Evolutionary conservation across 2,113 vertebrate species (phyloP).

Genomic region (Nothoprocta pentlandii): DNA sequence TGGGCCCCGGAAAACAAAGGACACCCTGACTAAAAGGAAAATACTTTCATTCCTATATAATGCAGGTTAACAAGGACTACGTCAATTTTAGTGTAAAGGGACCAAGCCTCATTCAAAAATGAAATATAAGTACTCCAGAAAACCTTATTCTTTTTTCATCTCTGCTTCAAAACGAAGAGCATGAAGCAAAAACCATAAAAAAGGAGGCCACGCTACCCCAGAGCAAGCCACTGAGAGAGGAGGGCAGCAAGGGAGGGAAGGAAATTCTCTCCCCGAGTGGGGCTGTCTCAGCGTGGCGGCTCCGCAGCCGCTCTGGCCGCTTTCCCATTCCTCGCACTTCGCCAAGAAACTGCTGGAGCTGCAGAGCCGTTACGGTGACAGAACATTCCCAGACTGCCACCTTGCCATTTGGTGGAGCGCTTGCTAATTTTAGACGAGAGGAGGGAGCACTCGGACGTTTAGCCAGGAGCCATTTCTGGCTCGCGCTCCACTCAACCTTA

Average conservation of each 20-base stretch:
- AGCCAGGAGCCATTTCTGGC: constrained; percentile 58
- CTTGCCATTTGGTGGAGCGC: constrained; percentile 69
- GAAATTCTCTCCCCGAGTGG: not conserved
- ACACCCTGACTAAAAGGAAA: not conserved
- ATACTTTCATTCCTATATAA: not conserved
- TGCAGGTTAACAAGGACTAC: not conserved
- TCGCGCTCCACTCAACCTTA: constrained; percentile 45
- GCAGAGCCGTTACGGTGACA: constrained; percentile 78
- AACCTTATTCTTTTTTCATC: not conserved
- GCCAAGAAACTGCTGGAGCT: constrained; percentile 78
- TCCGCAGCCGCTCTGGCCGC: constrained; percentile 84
- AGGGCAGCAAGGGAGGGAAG: not conserved
- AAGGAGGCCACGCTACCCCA: not conserved
- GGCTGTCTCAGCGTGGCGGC: constrained; percentile 31
- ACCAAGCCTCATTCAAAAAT: not conserved
- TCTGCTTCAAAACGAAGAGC: not conserved
- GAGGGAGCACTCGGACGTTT: constrained; percentile 63
- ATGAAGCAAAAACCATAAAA: not conserved
- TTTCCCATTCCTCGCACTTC: constrained; percentile 83
- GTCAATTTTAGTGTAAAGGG: not conserved
- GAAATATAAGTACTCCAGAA: not conserved
- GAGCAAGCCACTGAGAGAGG: not conserved
- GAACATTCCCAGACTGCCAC: constrained; percentile 83
- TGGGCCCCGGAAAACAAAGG: not conserved
- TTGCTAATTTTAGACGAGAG: constrained; percentile 80